Percentiles rank a stretch among this genome's conserved stretches.
These are phyloP conservation scores for Brachionus plicatilis DNA, from an alignment of 1,140 invertebrate genomes.

Conservation along the genomic window DNA sequence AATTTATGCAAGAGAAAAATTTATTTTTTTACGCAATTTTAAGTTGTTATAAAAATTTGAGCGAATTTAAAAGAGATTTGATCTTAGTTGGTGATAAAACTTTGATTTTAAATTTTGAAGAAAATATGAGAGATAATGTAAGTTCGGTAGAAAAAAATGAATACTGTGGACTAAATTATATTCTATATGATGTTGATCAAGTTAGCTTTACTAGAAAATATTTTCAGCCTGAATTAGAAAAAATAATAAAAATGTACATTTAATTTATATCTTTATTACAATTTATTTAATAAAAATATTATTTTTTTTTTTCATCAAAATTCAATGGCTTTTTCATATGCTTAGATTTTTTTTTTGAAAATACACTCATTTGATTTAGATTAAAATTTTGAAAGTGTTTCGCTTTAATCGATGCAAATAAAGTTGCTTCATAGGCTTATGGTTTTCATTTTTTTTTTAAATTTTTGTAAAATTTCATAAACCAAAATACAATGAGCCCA, in stretches of 20 bases:
- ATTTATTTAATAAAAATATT: not conserved
- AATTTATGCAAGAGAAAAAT: conserved; percentile 22
- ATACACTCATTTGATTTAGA: too few relatives aligned
- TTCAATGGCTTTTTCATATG: too few relatives aligned
- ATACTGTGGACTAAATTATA: not conserved
- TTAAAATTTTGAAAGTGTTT: too few relatives aligned
- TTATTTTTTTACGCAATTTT: conserved; percentile 2
- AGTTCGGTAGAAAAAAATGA: not conserved
- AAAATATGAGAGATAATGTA: not conserved
- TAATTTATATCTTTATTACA: too few relatives aligned
- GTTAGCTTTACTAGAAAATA: not conserved
- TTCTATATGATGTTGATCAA: not conserved
- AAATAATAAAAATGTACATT: not conserved
- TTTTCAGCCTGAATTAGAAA: not conserved
- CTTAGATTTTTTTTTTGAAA: too few relatives aligned
- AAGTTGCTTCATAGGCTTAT: too few relatives aligned
- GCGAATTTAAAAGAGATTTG: not conserved
- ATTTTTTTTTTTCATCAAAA: not conserved
- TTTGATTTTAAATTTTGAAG: not conserved
- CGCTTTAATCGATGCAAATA: too few relatives aligned
- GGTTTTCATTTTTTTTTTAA: too few relatives aligned
- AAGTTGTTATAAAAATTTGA: conserved; percentile 11
- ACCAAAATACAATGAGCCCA: too few relatives aligned
- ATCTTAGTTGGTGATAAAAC: not conserved
- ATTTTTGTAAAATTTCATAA: too few relatives aligned